These are phyloP conservation scores for Lepidurus couesii DNA, from an alignment of 1,140 invertebrate species.

Conservation along the genomic window DNA sequence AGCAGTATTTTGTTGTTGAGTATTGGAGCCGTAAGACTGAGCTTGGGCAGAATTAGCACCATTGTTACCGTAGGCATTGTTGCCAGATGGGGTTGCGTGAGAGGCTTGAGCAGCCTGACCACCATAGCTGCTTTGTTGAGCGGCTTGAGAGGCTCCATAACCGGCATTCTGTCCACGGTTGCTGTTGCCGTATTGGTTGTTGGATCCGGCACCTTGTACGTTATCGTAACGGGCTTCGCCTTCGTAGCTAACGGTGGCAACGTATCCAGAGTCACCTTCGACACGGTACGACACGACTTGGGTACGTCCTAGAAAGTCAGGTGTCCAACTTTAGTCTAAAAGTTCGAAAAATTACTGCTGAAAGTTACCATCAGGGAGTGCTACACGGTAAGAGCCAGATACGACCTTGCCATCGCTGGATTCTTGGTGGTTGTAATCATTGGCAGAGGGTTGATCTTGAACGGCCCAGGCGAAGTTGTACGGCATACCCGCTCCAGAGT, in stretches of 20 bases:
- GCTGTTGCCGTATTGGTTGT: neutral
- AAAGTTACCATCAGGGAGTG: constrained; percentile 20
- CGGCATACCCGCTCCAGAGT: neutral
- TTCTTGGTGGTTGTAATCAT: constrained; percentile 14
- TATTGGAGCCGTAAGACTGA: neutral
- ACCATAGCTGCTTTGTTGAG: neutral
- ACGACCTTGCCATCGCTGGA: constrained; percentile 14
- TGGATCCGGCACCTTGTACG: neutral
- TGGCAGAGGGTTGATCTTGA: constrained; percentile 9
- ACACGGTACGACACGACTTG: constrained; percentile 24
- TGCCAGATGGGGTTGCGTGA: neutral
- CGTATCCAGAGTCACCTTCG: neutral
- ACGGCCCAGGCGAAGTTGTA: constrained; percentile 29
- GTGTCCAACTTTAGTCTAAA: neutral
- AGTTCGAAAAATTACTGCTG: neutral
- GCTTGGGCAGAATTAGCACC: neutral
- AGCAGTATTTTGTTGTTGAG: neutral
- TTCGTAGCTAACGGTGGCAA: constrained; percentile 38
- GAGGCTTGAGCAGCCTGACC: neutral
- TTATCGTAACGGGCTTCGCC: constrained; percentile 37
- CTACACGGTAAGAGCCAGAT: constrained; percentile 24
- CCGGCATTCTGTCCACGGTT: neutral
- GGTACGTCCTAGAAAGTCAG: neutral
- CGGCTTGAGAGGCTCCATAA: neutral
- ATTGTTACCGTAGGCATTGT: neutral